Conservation (phyloP, 2,888 invertebrate genomes). For the Steinernema scapterisci region DNA sequence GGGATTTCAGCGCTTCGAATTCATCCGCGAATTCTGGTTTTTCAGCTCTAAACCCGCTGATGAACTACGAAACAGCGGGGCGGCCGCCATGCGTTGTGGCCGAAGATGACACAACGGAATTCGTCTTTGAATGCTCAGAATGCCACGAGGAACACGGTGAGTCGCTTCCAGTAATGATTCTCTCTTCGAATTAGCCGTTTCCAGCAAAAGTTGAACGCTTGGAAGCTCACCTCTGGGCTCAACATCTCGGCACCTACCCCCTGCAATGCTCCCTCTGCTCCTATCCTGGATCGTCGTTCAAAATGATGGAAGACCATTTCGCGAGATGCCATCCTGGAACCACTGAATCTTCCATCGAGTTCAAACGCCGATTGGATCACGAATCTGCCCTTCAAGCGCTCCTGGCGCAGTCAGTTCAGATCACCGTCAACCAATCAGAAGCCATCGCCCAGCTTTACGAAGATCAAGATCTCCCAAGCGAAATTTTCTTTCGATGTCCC, state of each 20-base stretch:
- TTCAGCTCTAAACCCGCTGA: too few relatives aligned
- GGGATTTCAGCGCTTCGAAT: too few relatives aligned
- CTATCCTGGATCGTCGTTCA: background rate
- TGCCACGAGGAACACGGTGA: constrained; percentile 22
- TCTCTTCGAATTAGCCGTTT: background rate
- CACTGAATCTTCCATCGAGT: constrained; percentile 37
- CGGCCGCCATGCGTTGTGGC: too few relatives aligned
- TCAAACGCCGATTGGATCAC: constrained; percentile 49
- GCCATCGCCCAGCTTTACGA: background rate
- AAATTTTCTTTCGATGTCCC: background rate
- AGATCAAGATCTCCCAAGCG: background rate
- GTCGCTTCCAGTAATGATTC: background rate
- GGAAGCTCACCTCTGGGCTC: constrained; percentile 30
- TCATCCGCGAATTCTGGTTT: too few relatives aligned
- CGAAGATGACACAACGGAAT: background rate
- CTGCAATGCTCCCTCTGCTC: constrained; percentile 33
- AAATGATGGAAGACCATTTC: constrained; percentile 29
- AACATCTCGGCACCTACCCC: constrained; percentile 32
- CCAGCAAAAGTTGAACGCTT: background rate
- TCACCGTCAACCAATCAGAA: constrained; percentile 37
- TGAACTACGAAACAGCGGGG: too few relatives aligned
- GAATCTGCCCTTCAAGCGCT: constrained; percentile 49
- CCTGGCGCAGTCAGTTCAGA: constrained; percentile 50
- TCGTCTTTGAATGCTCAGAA: constrained; percentile 10
- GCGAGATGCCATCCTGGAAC: background rate